Conservation (phyloP, 1,140 invertebrate genomes). For the Euwallacea similis region DNA sequence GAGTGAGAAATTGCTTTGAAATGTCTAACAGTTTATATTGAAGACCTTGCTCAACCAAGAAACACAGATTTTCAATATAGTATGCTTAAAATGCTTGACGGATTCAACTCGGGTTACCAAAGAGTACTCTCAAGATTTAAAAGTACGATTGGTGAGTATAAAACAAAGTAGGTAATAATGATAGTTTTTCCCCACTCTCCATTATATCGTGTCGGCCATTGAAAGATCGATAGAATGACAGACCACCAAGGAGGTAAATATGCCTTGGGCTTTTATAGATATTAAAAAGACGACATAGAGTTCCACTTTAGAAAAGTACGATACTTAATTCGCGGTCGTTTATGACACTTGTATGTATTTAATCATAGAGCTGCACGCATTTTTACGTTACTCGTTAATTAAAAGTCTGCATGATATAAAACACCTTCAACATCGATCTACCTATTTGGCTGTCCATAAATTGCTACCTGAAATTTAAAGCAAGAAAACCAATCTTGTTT, state of each 20-base stretch:
- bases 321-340: too few species aligned
- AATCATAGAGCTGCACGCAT: too few species aligned
- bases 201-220: background rate
- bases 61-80: background rate
- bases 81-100: background rate
- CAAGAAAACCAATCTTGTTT: conserved; percentile 30
- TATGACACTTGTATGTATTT: too few species aligned
- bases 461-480: conserved; percentile 30
- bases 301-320: too few species aligned
- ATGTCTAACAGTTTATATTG: too few species aligned
- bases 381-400: too few species aligned
- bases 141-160: conserved; percentile 7
- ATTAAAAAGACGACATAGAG: background rate
- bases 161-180: conserved; percentile 15
- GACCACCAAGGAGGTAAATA: conserved; percentile 14
- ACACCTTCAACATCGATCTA: conserved; percentile 12
- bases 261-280: background rate
- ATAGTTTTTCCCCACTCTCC: conserved; percentile 3
- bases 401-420: background rate
- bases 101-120: background rate
- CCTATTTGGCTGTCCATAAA: conserved; percentile 14
- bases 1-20: too few species aligned
- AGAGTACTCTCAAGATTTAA: conserved; percentile 3
- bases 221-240: background rate
- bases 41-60: too few species aligned